Percentiles rank a stretch among this genome's conserved stretches.
phyloP scores from a whole-genome alignment of 2,797 vertebrate genomes.

The Phrynocephalus vlangalii region DNA sequence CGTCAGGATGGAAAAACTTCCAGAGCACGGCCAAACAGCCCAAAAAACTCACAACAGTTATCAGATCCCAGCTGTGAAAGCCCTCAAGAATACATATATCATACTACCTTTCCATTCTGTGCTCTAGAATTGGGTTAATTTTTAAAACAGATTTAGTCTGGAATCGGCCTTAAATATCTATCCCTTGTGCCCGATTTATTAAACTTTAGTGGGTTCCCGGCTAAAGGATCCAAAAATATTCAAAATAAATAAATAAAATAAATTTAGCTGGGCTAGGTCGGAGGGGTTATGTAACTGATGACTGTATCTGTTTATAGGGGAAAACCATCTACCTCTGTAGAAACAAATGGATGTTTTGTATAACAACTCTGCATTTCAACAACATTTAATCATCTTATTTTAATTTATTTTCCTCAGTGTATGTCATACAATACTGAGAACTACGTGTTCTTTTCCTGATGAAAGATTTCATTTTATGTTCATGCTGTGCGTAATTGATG shows the following conservation, averaged over 20 bases:
- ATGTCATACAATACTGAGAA: rapidly evolving
- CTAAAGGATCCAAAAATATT: background rate
- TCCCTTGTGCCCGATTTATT: background rate
- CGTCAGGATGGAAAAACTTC: too few species aligned
- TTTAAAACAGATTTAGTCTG: background rate
- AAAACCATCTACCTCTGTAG: background rate
- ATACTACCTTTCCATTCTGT: background rate
- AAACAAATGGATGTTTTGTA: conserved; percentile 3
- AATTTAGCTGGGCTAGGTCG: background rate
- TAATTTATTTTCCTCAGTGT: rapidly evolving
- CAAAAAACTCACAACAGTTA: too few species aligned
- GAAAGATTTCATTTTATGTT: rapidly evolving
- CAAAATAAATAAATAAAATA: too few species aligned
- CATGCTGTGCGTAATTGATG: background rate
- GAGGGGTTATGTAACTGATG: background rate
- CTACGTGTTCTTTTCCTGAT: rapidly evolving
- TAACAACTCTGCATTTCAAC: background rate
- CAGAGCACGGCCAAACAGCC: too few species aligned
- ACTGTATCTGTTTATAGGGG: rapidly evolving
- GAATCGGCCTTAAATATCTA: background rate
- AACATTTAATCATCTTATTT: background rate
- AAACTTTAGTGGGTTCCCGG: background rate
- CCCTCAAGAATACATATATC: background rate
- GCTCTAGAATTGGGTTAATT: background rate
- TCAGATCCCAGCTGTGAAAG: too few species aligned